A percentile compares a stretch with the other conserved stretches of the same genome.
Conservation (phyloP, 2,113 vertebrate species). For the Nicator chloris region DNA sequence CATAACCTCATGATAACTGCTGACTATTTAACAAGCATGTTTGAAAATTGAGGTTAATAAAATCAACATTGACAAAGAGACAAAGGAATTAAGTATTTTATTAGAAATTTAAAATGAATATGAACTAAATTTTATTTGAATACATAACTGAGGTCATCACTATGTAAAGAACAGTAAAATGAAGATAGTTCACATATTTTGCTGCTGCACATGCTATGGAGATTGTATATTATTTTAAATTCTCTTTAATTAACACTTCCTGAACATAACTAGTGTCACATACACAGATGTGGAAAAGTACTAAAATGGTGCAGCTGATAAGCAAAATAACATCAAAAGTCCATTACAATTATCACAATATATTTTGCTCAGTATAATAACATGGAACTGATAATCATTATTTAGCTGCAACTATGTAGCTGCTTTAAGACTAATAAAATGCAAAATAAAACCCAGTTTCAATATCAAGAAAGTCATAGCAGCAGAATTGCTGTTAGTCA, state of each 20-base stretch:
- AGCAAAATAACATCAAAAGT: slow-evolving; percentile 11
- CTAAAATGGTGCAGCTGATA: slow-evolving; percentile 12
- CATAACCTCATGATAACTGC: not conserved
- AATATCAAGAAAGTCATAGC: not conserved
- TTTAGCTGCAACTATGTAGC: not conserved
- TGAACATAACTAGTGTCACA: not conserved
- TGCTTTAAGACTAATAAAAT: not conserved
- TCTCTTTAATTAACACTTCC: slow-evolving; percentile 17
- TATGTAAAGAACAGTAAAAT: not conserved
- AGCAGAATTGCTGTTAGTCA: not conserved
- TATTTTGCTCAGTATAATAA: slow-evolving; percentile 13
- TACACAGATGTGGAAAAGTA: not conserved
- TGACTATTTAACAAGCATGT: not conserved
- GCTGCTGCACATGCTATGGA: not conserved
- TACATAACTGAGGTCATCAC: not conserved
- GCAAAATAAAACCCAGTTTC: not conserved
- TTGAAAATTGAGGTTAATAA: slow-evolving; percentile 16
- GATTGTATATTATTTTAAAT: not conserved
- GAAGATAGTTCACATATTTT: not conserved
- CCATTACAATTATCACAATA: slow-evolving; percentile 13
- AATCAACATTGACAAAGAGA: not conserved
- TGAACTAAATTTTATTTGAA: not conserved
- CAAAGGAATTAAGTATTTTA: slow-evolving; percentile 6
- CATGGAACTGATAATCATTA: not conserved
- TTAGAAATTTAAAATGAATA: not conserved